Base-by-base conservation (phyloP, 1,140 invertebrate genomes). In the Tetraneura akinire region DNA sequence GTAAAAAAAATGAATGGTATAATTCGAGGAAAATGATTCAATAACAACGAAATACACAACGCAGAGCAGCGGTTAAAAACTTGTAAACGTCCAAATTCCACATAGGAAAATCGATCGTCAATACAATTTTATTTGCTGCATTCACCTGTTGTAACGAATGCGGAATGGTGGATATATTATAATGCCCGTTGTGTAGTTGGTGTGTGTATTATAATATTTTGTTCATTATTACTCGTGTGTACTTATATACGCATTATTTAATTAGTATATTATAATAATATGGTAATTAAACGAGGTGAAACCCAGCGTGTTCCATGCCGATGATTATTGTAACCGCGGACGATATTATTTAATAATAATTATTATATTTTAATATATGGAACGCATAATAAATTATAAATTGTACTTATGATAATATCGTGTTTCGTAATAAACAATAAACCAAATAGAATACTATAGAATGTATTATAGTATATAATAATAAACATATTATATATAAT, bases 271-370 rank as follows among this genome's bases (percentile, higher is more conserved):
- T 37, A 47, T 18, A 37, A 4, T 37, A 47, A 45, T 45, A 68
- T 68, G 6, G 8, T 68, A 68, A 68, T 68, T 68, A 68, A 68
- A 45, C 45, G 64, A 47, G 37, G 62, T 64, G 62, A 64, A 64
- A 64, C 18, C 10, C 29, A 9, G 18, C 0, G n/a, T 23, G 32
- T 68, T 68, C 64, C 64, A 23, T 47, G 11, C 42, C 37, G 32
- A 47, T 68, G 64, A 23, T 47, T 23, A 47, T 18, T 68, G 64
- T 68, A 47, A 68, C 64, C 37, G 21, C 14, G 45, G 23, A 68
- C 64, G n/a, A 42, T 6, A 68, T 6, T n/a, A 68, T n/a, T n/a
- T 68, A 68, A 45, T 42, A 23, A 45, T 68, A 14, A 68, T 47
- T 23, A 68, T 68, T 23, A 68, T 68, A 66, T 42, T 66, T 32